Evolutionary conservation across 92 coral and sea anemone species (phyloP), one percentile per base, ranked within the genome.

Genomic region (Hydrozoanthus gracilis): DNA sequence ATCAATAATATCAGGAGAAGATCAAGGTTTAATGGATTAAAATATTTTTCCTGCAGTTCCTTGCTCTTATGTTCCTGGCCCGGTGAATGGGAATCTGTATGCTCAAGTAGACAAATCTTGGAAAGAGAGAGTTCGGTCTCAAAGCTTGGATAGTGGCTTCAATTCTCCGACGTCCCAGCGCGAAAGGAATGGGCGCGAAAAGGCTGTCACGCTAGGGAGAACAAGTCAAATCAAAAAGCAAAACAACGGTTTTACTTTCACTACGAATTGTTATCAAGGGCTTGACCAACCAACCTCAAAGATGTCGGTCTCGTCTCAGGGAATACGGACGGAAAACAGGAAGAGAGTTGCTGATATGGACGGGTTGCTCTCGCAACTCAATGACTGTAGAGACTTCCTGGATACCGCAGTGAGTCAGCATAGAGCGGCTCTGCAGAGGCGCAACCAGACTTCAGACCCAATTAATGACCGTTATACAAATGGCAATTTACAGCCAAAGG

Each of bases 31-130:
- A 27, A 27, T 27, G 39, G 39, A 27, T 27, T 27, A 62, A 62
- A 11, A 5, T 2, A 14, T 14, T 62, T 56, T 78, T 58, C 56
- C 66, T 80, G 12, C 74, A 80, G 85, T 58, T 51, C 47, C 18
- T 16, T 80, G 85, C 55, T 65, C 95, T 61, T 94, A 97, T 85
- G 89, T 95, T 68, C 94, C 98, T 18, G 99, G 99, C 5, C 99
- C 99, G 3, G 89, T 97, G 71, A 94, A 97, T 86, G 99, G 99
- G 44, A 96, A 96, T 76, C 91, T 94, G 18, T 97, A 97, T 90
- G 99, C 99, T 3, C 95, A 93, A 67, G 99, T 97, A 4, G 96
- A 97, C 91, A 95, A 95, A 78, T 93, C 92, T 12, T 88, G 95
- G 87, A 97, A 93, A 83, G 90, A 90, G 80, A 96, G 91, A 85